Evolutionary conservation across 2,113 vertebrate genomes (phyloP).

Genomic region (Thamnophis sirtalis): DNA sequence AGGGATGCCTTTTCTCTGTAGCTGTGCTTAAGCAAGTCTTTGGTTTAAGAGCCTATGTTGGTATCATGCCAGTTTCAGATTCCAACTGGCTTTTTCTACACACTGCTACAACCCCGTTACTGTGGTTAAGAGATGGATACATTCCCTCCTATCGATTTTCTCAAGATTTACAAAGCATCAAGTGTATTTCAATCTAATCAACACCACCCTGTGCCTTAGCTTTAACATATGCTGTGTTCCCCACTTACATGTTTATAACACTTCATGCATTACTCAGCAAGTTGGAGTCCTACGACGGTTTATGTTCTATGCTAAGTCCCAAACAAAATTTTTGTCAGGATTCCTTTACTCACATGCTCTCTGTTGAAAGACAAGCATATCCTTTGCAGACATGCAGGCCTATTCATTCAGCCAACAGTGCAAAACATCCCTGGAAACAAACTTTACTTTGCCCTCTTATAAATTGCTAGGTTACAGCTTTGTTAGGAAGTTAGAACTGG

Average conservation of each 20-base stretch:
- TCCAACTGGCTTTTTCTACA: conserved; percentile 60
- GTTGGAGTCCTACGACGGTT: conserved; percentile 61
- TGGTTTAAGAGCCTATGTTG: conserved; percentile 85
- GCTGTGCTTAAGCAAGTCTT: conserved; percentile 89
- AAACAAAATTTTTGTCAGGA: conserved; percentile 50
- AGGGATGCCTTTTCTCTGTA: conserved; percentile 64
- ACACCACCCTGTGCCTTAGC: conserved; percentile 48
- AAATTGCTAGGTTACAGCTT: conserved; percentile 70
- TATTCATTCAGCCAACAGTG: conserved; percentile 52
- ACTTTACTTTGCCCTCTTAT: conserved; percentile 50
- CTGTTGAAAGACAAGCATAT: conserved; percentile 67
- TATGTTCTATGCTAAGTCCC: conserved; percentile 59
- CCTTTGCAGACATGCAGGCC: conserved; percentile 57
- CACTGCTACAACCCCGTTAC: conserved; percentile 71
- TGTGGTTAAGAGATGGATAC: conserved; percentile 68
- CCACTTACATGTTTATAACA: conserved; percentile 59
- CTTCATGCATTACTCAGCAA: conserved; percentile 68
- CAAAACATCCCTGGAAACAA: conserved; percentile 62
- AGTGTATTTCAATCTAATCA: conserved; percentile 64
- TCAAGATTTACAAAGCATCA: conserved; percentile 67
- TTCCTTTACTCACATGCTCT: conserved; percentile 32
- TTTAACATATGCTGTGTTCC: conserved; percentile 56
- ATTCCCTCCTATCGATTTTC: conserved; percentile 57
- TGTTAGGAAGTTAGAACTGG: conserved; percentile 62
- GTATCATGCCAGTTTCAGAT: conserved; percentile 59